Percentiles rank a stretch among this genome's conserved stretches.
These are phyloP conservation scores for Neogale vison DNA, from an alignment of 2,113 vertebrate genomes.

Conservation along the genomic window DNA sequence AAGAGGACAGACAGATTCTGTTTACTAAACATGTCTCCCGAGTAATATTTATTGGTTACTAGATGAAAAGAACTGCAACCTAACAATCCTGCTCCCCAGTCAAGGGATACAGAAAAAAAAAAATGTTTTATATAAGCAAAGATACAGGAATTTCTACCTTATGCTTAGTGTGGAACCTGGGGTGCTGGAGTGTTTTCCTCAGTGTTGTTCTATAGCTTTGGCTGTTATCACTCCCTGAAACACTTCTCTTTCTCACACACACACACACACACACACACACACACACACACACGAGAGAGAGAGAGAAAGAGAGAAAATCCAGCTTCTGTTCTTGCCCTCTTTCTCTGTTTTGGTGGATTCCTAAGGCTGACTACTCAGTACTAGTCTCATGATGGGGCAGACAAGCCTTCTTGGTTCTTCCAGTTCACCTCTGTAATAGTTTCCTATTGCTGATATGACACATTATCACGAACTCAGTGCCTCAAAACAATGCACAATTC, in stretches of 20 bases:
- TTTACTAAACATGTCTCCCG: neutral
- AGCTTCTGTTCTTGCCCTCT: neutral
- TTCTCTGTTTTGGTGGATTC: neutral
- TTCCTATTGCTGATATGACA: neutral
- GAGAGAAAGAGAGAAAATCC: neutral
- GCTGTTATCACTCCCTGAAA: neutral
- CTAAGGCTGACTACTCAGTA: neutral
- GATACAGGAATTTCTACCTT: neutral
- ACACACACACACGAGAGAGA: no score
- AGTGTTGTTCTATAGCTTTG: rapidly evolving
- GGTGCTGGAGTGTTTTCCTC: neutral
- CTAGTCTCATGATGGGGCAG: neutral
- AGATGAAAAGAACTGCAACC: neutral
- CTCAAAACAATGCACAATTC: neutral
- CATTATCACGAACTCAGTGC: neutral
- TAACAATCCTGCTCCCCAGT: neutral
- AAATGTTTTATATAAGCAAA: neutral
- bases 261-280: no score
- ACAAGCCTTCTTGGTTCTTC: neutral
- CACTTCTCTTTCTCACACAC: neutral
- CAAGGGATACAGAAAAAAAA: neutral
- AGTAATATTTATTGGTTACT: neutral
- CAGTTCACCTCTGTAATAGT: neutral
- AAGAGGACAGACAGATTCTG: neutral
- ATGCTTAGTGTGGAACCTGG: neutral